Percentiles rank a stretch among this genome's conserved stretches.
These are phyloP conservation scores for Aythya fuligula DNA, from an alignment of 2,797 vertebrate species.

Conservation along the genomic window DNA sequence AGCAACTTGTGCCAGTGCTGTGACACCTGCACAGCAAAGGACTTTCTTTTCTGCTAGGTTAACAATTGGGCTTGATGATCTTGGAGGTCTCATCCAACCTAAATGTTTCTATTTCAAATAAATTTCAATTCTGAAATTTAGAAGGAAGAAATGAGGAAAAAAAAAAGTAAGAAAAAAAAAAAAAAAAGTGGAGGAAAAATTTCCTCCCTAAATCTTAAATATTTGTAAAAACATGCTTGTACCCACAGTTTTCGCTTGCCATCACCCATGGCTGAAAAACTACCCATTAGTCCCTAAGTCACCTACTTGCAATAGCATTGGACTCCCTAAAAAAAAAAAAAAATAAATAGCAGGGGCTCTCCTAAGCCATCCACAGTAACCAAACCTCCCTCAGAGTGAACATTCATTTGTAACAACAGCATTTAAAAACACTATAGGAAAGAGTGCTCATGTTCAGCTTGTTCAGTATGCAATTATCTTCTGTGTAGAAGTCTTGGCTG, in stretches of 20 bases:
- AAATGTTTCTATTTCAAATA: neutral
- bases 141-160: neutral
- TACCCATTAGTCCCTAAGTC: neutral
- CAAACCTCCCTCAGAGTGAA: neutral
- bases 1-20: neutral
- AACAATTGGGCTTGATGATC: too few species aligned
- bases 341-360: conserved; percentile 35
- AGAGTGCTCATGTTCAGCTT: neutral
- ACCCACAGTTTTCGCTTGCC: neutral
- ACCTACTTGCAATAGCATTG: neutral
- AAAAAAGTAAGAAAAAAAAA: neutral
- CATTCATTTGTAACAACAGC: neutral
- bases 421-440: neutral
- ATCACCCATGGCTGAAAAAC: conserved; percentile 13
- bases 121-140: neutral
- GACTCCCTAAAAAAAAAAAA: conserved; percentile 53
- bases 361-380: neutral
- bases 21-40: neutral
- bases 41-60: too few species aligned
- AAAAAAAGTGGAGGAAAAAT: neutral
- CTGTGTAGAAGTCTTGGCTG: neutral
- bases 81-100: too few species aligned
- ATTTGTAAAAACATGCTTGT: neutral
- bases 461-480: neutral
- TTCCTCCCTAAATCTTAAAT: neutral